Base-by-base conservation (phyloP, 1,140 invertebrate species). In the Drosophila elegans region DNA sequence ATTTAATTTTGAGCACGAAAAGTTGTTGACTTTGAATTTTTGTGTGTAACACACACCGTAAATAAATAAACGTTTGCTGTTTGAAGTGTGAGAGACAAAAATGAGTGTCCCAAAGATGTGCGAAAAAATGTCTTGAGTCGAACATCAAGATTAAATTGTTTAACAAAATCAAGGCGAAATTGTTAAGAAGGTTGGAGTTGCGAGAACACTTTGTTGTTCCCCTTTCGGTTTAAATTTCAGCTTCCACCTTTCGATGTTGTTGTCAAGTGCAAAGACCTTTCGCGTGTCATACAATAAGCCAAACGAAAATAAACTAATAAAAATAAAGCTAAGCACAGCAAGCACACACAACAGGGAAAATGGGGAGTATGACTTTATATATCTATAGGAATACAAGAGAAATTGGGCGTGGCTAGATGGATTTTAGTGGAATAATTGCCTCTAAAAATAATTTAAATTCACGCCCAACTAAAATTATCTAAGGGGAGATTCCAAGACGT, bases 221-320 rank as follows among this genome's bases (percentile, higher is more conserved):
- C 21, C 38, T 39, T 56, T 68, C 12, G 41, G 11, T 46, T 59
- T 34, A 42, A 61, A 74, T 55, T 45, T 56, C 27, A 11, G 53
- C 68, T 60, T 63, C 54, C 68, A 72, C 72, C 62, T 57, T 79
- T 75, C 53, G 32, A 42, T 45, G 57, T 51, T 48, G 62, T 77
- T 61, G 66, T 79, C 79, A 86, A 69, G 83, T 86, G 83, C 83
- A 86, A 86, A 88, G 83, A 86, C 83, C 83, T 86, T 73, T 86
- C 66, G 83, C 83, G 83, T 86, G 83, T 69, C 79, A 74, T 66
- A 79, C 52, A 45, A 27, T 71, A 80, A 51, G 45, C 49, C 54
- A 52, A 75, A 72, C 45, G 39, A 73, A 78, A 61, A 63, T 74
- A 56, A 55, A 41, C 44, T 53, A 61, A 74, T 64, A 44, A 74